These are phyloP conservation scores for Glyptemys insculpta DNA, from an alignment of 2,797 vertebrate genomes.

Conservation along the genomic window DNA sequence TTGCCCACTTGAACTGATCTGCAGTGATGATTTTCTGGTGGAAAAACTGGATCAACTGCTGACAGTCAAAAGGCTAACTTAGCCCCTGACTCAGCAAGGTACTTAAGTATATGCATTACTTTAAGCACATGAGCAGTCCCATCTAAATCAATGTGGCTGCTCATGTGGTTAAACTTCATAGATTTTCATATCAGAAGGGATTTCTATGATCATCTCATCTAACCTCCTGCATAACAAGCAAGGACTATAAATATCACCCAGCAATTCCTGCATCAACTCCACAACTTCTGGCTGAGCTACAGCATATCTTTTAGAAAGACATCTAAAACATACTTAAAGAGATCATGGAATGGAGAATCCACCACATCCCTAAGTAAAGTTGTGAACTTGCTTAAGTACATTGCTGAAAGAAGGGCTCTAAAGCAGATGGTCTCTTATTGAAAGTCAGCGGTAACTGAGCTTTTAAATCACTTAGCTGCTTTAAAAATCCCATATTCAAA, in stretches of 20 bases:
- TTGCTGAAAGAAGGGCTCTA: not conserved
- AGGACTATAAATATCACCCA: no score
- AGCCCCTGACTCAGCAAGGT: not conserved
- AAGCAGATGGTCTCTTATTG: not conserved
- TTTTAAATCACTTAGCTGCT: not conserved
- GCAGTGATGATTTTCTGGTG: not conserved
- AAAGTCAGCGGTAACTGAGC: accelerated
- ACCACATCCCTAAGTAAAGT: not conserved
- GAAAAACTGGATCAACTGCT: not conserved
- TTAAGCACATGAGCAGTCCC: not conserved
- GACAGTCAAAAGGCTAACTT: not conserved
- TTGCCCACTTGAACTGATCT: not conserved
- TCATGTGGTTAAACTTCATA: not conserved
- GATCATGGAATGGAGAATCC: not conserved
- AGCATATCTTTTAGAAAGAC: not conserved
- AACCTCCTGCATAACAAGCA: not conserved
- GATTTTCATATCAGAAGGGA: not conserved
- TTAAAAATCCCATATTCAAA: not conserved
- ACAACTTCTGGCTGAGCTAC: not conserved
- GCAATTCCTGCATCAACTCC: not conserved
- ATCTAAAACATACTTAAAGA: not conserved
- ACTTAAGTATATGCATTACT: not conserved
- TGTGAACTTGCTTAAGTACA: not conserved
- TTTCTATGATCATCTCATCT: not conserved
- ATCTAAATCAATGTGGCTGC: not conserved